These are phyloP conservation scores for Nephrocerus scutellatus DNA, from an alignment of 2,888 invertebrate genomes.

Conservation along the genomic window DNA sequence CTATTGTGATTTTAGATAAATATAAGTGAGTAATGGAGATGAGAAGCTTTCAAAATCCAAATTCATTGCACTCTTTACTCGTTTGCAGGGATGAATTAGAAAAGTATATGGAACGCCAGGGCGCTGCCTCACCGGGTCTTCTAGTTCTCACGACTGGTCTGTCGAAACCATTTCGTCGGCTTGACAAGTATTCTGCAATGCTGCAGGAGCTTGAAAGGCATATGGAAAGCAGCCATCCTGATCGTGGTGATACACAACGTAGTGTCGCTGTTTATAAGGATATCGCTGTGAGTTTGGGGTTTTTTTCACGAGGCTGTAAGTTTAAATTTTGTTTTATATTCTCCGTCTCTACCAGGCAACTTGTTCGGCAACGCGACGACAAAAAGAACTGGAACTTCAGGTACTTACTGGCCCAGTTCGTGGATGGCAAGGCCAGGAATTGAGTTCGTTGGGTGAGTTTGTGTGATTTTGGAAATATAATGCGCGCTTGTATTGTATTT, in stretches of 20 bases:
- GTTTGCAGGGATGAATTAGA: slow-evolving; percentile 67
- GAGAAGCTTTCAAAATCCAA: no score
- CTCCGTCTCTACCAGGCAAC: slow-evolving; percentile 57
- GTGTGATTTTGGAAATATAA: neutral
- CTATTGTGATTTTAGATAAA: slow-evolving; percentile 87
- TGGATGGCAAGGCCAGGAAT: slow-evolving; percentile 86
- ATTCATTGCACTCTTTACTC: no score
- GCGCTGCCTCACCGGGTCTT: slow-evolving; percentile 78
- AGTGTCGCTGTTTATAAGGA: slow-evolving; percentile 93
- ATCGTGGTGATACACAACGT: slow-evolving; percentile 93
- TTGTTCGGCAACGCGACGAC: slow-evolving; percentile 79
- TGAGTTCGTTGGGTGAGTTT: slow-evolving; percentile 45
- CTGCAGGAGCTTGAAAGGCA: slow-evolving; percentile 93
- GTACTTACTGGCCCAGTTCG: slow-evolving; percentile 89
- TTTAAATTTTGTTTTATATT: no score
- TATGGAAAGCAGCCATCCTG: slow-evolving; percentile 90
- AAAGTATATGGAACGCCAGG: slow-evolving; percentile 80
- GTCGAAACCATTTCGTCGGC: slow-evolving; percentile 88
- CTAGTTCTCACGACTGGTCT: slow-evolving; percentile 86
- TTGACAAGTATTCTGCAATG: slow-evolving; percentile 92
- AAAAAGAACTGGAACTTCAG: slow-evolving; percentile 93
- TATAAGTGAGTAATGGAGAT: slow-evolving; percentile 63
- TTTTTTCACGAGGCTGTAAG: no score
- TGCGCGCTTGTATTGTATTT: neutral
- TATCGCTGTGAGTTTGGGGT: slow-evolving; percentile 73